Evolutionary conservation across 1,140 invertebrate species (phyloP).

Genomic region (Drosophila varians): DNA sequence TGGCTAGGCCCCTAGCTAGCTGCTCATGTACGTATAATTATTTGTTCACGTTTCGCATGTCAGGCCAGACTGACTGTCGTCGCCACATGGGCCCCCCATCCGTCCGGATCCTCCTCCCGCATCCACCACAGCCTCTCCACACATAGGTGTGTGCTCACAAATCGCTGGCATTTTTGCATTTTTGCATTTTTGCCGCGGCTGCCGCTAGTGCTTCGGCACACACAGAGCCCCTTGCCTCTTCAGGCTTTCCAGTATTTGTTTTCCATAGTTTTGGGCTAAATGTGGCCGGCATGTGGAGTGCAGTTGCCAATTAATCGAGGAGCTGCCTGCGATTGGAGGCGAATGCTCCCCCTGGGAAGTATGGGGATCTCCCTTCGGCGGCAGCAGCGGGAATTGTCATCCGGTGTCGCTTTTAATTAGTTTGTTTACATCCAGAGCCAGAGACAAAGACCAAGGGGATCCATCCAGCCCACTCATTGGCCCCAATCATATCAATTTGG

Average conservation of each 20-base stretch:
- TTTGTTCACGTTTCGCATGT: conserved; percentile 79
- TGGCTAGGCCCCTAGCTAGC: conserved; percentile 42
- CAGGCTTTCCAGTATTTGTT: neutral
- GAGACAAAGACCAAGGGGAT: conserved; percentile 16
- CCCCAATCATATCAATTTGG: conserved; percentile 76
- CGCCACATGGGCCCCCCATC: conserved; percentile 14
- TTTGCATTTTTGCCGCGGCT: conserved; percentile 39
- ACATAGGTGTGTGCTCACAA: conserved; percentile 39
- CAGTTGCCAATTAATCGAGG: conserved; percentile 67
- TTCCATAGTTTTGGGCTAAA: conserved; percentile 24
- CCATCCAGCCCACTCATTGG: conserved; percentile 21
- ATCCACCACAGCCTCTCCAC: conserved; percentile 3
- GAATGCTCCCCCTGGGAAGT: conserved; percentile 42
- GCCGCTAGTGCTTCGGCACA: conserved; percentile 28
- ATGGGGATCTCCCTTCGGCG: conserved; percentile 29
- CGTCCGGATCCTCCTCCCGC: neutral
- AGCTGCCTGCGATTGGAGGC: conserved; percentile 63
- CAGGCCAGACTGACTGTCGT: conserved; percentile 79
- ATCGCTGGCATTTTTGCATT: conserved; percentile 55
- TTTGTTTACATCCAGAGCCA: conserved; percentile 73
- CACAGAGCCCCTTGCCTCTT: neutral
- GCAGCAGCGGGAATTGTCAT: conserved; percentile 77
- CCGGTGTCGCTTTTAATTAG: conserved; percentile 81
- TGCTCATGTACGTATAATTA: conserved; percentile 66
- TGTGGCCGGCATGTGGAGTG: conserved; percentile 62